Evolutionary conservation across 2,888 invertebrate genomes (phyloP).

Genomic region (Clitarchus hookeri): DNA sequence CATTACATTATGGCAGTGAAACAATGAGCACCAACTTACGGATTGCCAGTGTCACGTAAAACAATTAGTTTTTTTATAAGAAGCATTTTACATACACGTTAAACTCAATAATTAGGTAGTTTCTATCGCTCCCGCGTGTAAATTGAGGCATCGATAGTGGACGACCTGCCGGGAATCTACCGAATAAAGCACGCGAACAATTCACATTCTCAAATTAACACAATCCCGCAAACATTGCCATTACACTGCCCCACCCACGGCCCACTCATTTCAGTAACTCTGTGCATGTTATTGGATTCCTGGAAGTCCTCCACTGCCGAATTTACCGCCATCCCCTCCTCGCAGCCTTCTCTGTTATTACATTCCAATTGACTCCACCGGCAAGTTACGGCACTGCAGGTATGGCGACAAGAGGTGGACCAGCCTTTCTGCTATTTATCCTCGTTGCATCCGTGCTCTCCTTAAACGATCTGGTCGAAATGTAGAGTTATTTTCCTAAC

Average conservation of each 20-base stretch:
- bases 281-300: conserved; percentile 14
- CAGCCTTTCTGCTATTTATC: neutral
- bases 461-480: no score
- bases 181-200: neutral
- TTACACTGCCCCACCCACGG: neutral
- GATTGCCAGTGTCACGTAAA: no score
- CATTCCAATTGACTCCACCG: neutral
- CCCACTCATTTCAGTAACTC: neutral
- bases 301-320: neutral
- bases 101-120: no score
- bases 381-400: neutral
- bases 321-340: neutral
- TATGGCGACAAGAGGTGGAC: neutral
- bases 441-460: no score
- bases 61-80: no score
- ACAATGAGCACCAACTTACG: no score
- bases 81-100: no score
- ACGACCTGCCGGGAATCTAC: neutral
- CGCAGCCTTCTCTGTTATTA: neutral
- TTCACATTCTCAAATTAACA: conserved; percentile 1
- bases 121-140: neutral
- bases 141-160: neutral
- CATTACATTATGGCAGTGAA: no score
- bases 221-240: neutral
- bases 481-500: no score